These are phyloP conservation scores for Dendrocopos noguchii DNA, from an alignment of 2,113 vertebrate species.

Conservation along the genomic window DNA sequence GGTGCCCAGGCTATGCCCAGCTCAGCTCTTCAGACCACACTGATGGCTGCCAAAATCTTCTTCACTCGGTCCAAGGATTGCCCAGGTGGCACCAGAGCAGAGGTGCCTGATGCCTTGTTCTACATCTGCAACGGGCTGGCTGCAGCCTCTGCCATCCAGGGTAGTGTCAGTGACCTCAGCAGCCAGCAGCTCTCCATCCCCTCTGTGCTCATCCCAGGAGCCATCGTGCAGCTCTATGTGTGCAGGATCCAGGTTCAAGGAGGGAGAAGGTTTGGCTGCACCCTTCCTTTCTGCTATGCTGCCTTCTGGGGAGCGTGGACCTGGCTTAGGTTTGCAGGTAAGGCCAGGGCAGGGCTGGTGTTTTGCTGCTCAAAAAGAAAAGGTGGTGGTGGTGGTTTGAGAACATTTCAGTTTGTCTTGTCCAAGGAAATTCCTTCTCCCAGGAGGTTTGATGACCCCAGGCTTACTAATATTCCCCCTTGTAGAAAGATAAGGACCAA, in stretches of 20 bases:
- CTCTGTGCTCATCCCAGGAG: constrained; percentile 85
- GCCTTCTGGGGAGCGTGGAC: constrained; percentile 87
- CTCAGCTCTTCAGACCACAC: constrained; percentile 58
- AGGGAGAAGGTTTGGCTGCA: constrained; percentile 78
- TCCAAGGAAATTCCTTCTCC: neutral
- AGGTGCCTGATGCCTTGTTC: constrained; percentile 83
- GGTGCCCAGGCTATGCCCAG: constrained; percentile 78
- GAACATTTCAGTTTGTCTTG: neutral
- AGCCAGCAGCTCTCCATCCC: constrained; percentile 80
- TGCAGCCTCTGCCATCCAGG: constrained; percentile 81
- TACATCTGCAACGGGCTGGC: constrained; percentile 87
- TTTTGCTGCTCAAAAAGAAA: neutral
- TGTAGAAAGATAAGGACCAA: neutral
- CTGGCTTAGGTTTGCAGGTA: constrained; percentile 89
- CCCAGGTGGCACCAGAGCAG: neutral
- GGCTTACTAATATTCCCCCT: neutral
- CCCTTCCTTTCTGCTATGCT: constrained; percentile 83
- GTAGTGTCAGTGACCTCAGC: neutral
- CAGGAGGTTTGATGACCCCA: neutral
- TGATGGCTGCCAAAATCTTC: constrained; percentile 1
- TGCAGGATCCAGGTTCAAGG: constrained; percentile 82
- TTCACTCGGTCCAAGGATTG: neutral
- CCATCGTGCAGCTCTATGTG: constrained; percentile 82
- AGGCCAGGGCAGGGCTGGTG: neutral
- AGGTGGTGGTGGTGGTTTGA: fast-evolving